Evolutionary conservation across 2,797 vertebrate genomes (phyloP).

Genomic region (Emydoidea blandingii): DNA sequence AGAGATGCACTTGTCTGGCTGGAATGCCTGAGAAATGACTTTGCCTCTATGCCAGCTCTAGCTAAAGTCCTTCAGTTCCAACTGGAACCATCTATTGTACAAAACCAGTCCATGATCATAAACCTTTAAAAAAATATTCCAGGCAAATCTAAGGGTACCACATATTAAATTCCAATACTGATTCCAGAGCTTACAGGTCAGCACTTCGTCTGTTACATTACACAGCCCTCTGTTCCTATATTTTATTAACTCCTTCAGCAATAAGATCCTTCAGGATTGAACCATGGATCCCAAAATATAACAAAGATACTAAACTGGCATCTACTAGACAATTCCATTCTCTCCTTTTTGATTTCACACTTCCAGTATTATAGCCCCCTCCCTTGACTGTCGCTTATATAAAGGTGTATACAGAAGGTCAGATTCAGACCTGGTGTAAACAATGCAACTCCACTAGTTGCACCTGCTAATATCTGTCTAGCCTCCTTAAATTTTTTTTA

Average conservation of each 20-base stretch:
- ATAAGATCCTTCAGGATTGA: not conserved
- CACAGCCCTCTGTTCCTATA: not conserved
- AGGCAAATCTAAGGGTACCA: not conserved
- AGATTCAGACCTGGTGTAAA: too few relatives aligned
- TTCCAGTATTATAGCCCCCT: rapidly evolving
- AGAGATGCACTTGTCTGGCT: not conserved
- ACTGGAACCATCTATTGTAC: not conserved
- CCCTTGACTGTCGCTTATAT: not conserved
- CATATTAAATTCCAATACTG: not conserved
- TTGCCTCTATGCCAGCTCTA: rapidly evolving
- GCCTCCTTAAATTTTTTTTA: too few relatives aligned
- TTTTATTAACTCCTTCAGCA: not conserved
- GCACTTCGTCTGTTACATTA: too few relatives aligned
- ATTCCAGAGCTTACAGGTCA: not conserved
- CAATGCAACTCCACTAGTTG: not conserved
- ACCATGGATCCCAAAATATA: not conserved
- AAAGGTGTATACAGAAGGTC: not conserved
- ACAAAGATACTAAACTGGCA: rapidly evolving
- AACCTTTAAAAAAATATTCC: not conserved
- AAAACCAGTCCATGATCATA: rapidly evolving
- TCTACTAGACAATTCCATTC: rapidly evolving
- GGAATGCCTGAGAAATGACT: not conserved
- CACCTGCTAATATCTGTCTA: not conserved
- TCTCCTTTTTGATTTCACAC: not conserved
- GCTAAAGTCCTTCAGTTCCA: not conserved